phyloP scores from a whole-genome alignment of 2,888 invertebrate species.

The Macrosoma leucophasiata region DNA sequence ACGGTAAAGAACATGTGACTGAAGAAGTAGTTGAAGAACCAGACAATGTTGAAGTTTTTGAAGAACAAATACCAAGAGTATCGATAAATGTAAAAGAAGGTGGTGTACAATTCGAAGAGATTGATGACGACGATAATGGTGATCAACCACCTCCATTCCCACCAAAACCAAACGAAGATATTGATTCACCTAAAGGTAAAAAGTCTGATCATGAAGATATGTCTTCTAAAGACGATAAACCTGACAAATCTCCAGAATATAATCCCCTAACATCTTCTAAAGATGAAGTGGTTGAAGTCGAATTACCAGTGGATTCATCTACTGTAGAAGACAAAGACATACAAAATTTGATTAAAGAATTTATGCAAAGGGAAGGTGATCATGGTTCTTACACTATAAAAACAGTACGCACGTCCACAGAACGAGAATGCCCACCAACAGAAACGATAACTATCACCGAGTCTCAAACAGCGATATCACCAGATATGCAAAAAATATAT shows the following conservation, averaged over 20 bases:
- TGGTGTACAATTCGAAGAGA: constrained; percentile 55
- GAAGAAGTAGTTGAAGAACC: constrained; percentile 92
- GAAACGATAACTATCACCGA: constrained; percentile 4
- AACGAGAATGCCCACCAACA: constrained; percentile 4
- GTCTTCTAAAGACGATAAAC: constrained; percentile 13
- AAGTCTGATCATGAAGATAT: background rate
- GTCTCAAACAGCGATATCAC: constrained; percentile 21
- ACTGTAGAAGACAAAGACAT: constrained; percentile 23
- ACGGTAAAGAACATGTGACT: constrained; percentile 88
- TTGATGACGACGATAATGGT: constrained; percentile 40
- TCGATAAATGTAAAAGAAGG: constrained; percentile 79
- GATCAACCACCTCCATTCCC: constrained; percentile 33
- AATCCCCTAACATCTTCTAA: too few relatives aligned
- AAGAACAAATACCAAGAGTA: constrained; percentile 82
- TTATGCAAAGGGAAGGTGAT: constrained; percentile 42
- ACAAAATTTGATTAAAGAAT: constrained; percentile 38
- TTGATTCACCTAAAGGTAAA: constrained; percentile 14
- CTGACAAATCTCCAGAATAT: too few relatives aligned
- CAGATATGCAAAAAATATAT: constrained; percentile 25
- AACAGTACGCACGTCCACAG: too few relatives aligned
- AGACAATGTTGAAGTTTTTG: constrained; percentile 82
- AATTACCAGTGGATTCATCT: constrained; percentile 16
- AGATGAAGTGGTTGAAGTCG: constrained; percentile 21
- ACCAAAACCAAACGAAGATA: constrained; percentile 26
- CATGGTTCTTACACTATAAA: constrained; percentile 2